Evolutionary conservation across 2,888 invertebrate species (phyloP).

Genomic region (Timandra comae): DNA sequence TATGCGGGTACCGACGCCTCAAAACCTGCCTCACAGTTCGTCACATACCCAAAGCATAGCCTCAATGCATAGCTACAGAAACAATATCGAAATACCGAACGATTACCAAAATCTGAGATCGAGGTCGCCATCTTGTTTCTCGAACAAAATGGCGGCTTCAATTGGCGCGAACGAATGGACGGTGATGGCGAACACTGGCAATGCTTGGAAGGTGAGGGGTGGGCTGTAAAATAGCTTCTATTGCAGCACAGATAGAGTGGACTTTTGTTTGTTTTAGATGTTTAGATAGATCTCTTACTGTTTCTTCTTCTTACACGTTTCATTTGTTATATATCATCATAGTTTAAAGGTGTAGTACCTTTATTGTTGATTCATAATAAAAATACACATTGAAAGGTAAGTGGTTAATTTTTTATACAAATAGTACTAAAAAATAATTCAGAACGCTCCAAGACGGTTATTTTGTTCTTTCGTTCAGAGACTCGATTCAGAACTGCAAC

Average conservation of each 20-base stretch:
- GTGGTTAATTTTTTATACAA: too few species aligned
- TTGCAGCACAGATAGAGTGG: constrained; percentile 44
- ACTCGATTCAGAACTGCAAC: too few species aligned
- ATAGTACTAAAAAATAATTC: too few species aligned
- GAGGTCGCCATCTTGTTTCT: constrained; percentile 74
- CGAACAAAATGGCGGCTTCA: constrained; percentile 71
- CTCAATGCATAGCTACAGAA: constrained; percentile 74
- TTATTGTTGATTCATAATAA: too few species aligned
- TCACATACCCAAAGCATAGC: constrained; percentile 73
- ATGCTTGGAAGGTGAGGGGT: constrained; percentile 76
- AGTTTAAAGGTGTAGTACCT: too few species aligned
- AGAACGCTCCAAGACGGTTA: too few species aligned
- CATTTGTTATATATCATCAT: too few species aligned
- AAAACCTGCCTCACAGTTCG: constrained; percentile 65
- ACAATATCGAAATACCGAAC: constrained; percentile 67
- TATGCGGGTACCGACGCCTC: constrained; percentile 55
- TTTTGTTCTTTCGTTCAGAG: too few species aligned
- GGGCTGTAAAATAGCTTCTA: constrained; percentile 52
- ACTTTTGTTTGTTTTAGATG: constrained; percentile 34
- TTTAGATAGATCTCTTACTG: constrained; percentile 59
- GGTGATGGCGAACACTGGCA: constrained; percentile 60
- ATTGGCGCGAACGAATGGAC: constrained; percentile 72
- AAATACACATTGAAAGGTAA: too few species aligned
- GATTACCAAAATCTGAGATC: constrained; percentile 72
- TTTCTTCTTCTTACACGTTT: too few species aligned